Evolutionary conservation across 2,797 vertebrate species (phyloP).

Genomic region (Buceros bicornis): DNA sequence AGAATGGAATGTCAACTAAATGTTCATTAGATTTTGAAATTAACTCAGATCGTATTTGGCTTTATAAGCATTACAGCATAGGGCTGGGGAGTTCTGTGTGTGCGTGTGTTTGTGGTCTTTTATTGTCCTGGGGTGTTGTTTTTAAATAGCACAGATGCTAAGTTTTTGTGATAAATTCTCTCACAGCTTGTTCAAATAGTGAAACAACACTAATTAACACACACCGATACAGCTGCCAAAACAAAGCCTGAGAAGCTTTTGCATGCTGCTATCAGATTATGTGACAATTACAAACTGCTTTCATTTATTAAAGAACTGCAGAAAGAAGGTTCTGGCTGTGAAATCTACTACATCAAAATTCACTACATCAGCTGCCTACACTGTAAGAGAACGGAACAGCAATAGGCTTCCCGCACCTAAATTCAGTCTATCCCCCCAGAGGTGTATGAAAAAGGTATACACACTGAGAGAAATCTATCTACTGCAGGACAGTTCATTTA

Average conservation of each 20-base stretch:
- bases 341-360: neutral
- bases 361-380: neutral
- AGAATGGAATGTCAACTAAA: neutral
- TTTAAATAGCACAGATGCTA: neutral
- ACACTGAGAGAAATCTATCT: neutral
- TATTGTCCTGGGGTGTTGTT: neutral
- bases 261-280: neutral
- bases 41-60: neutral
- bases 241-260: neutral
- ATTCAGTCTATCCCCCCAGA: neutral
- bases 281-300: neutral
- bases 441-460: neutral
- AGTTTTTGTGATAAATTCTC: neutral
- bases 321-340: neutral
- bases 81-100: accelerated
- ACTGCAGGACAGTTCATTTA: neutral
- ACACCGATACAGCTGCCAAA: neutral
- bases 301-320: neutral
- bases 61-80: neutral
- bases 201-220: neutral
- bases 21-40: neutral
- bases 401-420: neutral
- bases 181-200: neutral
- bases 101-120: neutral
- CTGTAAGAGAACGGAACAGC: neutral